These are phyloP conservation scores for Hemicordylus capensis DNA, from an alignment of 2,113 vertebrate species.

Conservation along the genomic window DNA sequence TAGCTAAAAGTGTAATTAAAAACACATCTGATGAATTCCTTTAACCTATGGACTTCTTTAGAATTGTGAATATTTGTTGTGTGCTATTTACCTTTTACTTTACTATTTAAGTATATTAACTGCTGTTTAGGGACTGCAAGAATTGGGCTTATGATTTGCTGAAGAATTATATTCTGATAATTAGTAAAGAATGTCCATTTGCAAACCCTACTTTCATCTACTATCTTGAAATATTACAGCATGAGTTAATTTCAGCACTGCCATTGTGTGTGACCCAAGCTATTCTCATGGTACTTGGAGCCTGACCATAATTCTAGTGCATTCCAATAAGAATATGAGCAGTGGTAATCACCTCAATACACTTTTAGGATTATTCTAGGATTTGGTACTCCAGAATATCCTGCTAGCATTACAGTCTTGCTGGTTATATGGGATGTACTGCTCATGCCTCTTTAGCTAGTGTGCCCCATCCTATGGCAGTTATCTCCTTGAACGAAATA, in stretches of 20 bases:
- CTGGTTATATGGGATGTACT: background rate
- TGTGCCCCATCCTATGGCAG: no score
- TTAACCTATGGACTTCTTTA: background rate
- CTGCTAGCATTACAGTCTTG: background rate
- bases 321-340: background rate
- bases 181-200: background rate
- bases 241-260: background rate
- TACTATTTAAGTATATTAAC: background rate
- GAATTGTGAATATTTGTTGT: background rate
- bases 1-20: no score
- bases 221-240: background rate
- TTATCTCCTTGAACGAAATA: background rate
- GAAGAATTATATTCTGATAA: background rate
- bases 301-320: background rate
- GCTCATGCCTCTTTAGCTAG: background rate
- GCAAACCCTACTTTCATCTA: no score
- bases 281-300: background rate
- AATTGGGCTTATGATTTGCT: background rate
- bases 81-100: no score
- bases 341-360: background rate
- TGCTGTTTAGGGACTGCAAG: background rate
- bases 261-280: background rate
- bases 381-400: background rate
- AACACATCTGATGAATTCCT: background rate
- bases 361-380: background rate